Evolutionary conservation across 1,140 invertebrate genomes (phyloP), one percentile per base, ranked within the genome.

Genomic region (Eurosta solidaginis): DNA sequence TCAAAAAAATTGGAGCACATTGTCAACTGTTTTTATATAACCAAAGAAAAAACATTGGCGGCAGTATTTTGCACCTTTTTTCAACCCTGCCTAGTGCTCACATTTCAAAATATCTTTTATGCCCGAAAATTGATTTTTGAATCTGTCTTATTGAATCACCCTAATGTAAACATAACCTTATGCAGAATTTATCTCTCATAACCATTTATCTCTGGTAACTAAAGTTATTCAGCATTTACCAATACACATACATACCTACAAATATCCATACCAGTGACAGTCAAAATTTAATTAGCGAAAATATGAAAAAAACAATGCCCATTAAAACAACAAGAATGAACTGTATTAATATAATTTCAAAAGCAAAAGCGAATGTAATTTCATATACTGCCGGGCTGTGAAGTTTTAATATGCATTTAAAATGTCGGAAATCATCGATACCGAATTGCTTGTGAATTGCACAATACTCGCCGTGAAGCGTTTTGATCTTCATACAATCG

Each of bases 341-440:
- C 3, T 14, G 45, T 4, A 47, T 17, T 47, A n/a, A 17, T 47
- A 47, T n/a, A 17, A 3, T 3, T 47, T 17, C 14, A 47, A 1
- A 47, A 17, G 45, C 9, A 17, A 9, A 47, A 12, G 4, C 14
- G 3, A 12, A 47, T 14, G n/a, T 47, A n/a, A 12, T 9, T 3
- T 17, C 4, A 47, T 17, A 47, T 47, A 17, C 4, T 12, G 1
- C n/a, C 14, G 45, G 4, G 14, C 14, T 12, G 3, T 3, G 14
- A 4, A 47, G 14, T 17, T 9, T 47, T 14, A 9, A 6, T n/a
- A 20, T 40, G n/a, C 40, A n/a, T 68, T 40, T 40, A 84, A 80
- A 75, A 87, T 87, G 85, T 82, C 83, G 76, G 85, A 87, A 80
- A 82, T 83, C 77, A 84, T 87, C 68, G 85, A 87, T 80, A 87